These are phyloP conservation scores for Nematopogon swammerdamellus DNA, from an alignment of 2,888 invertebrate species.

Conservation along the genomic window DNA sequence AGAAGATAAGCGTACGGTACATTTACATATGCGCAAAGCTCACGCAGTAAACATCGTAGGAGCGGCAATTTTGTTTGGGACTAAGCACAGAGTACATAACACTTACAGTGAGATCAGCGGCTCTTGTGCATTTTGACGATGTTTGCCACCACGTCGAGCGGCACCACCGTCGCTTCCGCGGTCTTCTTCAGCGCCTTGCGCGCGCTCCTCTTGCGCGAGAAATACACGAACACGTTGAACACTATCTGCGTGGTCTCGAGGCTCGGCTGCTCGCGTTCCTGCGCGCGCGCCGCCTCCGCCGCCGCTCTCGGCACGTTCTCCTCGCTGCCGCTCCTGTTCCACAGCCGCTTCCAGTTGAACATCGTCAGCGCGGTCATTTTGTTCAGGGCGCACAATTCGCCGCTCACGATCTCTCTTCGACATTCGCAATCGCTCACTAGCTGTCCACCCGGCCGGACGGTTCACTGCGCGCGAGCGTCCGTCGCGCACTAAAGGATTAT, in stretches of 20 bases:
- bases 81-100: no score
- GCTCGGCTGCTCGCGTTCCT: slow-evolving; percentile 33
- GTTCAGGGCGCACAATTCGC: no score
- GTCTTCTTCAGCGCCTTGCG: slow-evolving; percentile 40
- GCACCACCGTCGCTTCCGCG: slow-evolving; percentile 44
- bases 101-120: background rate
- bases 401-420: no score
- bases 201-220: slow-evolving; percentile 36
- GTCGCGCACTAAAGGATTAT: no score
- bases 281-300: slow-evolving; percentile 33
- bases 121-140: slow-evolving; percentile 19
- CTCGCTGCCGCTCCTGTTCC: slow-evolving; percentile 21
- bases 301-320: slow-evolving; percentile 7
- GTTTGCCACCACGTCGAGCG: slow-evolving; percentile 42
- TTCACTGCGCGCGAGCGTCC: no score
- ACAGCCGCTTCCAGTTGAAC: slow-evolving; percentile 49
- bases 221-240: slow-evolving; percentile 47
- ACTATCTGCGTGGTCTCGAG: slow-evolving; percentile 46
- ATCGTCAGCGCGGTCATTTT: slow-evolving; percentile 50
- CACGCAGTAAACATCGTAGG: no score
- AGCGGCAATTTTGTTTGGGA: no score
- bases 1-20: no score
- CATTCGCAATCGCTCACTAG: no score
- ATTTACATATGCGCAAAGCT: no score
- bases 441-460: no score